Evolutionary conservation across 1,140 invertebrate genomes (phyloP), one percentile per base, ranked within the genome.

Genomic region (Thaumetopoea pityocampa): DNA sequence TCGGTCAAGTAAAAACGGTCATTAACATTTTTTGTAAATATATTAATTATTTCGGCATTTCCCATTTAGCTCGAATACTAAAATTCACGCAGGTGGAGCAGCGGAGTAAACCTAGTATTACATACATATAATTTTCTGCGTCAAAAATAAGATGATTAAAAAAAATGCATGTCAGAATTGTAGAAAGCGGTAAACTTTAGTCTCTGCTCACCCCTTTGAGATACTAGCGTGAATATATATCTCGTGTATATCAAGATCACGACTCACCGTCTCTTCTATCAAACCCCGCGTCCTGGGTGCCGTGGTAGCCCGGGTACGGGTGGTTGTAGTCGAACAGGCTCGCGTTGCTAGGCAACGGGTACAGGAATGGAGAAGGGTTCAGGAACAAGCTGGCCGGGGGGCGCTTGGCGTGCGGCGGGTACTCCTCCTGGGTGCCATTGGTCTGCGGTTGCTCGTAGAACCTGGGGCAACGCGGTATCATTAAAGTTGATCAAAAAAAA

Each of bases 291-390:
- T 74, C 76, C 4, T 56, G 58, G 1, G 53, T 45, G 0, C 47
- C 41, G 12, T 84, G 84, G 43, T 76, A 84, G 1, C 50, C 43
- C 23, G 85, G 81, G 40, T 80, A 81, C 11, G 67, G 64, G 28
- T 86, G 72, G 6, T 62, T 47, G 51, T 88, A 88, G 38, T 88
- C 87, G 52, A 88, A 88, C n/a, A 88, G 72, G 2, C 79, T 78
- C 24, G 85, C 80, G 44, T 85, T 86, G 23, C 84, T 84, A 7
- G 86, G 74, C 22, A 87, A 56, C 1, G 87, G 77, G 50, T 82
- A 86, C 15, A 81, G 59, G 43, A 88, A 85, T 0, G 87, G 85
- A 0, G 86, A 85, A 2, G 64, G 85, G 37, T 74, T 73, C 23
- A 82, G 61, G 14, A 73, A 56, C 7, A 84, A 51, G 14, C 81